Conservation (phyloP, 2,888 invertebrate species). For the Drosophila pseudotakahashii region DNA sequence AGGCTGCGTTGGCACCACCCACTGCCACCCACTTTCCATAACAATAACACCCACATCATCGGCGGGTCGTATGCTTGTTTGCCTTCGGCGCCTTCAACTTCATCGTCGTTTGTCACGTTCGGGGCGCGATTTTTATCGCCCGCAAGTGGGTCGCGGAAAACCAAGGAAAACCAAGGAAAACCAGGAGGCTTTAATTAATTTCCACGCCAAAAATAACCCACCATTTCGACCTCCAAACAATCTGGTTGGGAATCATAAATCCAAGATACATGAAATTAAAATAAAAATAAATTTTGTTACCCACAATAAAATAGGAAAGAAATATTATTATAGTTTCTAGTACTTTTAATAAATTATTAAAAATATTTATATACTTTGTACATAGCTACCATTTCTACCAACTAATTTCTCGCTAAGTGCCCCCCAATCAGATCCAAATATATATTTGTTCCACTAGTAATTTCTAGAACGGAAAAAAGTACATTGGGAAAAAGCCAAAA, state of each 20-base stretch:
- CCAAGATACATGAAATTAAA: too few species aligned
- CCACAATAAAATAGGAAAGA: too few species aligned
- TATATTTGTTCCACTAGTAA: too few species aligned
- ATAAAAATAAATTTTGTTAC: too few species aligned
- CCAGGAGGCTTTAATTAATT: constrained; percentile 56
- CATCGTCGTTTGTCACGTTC: constrained; percentile 68
- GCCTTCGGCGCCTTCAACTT: constrained; percentile 49
- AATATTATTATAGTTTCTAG: too few species aligned
- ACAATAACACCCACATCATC: constrained; percentile 3
- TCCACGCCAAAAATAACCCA: constrained; percentile 12
- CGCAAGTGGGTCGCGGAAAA: constrained; percentile 42
- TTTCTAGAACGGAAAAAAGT: too few species aligned
- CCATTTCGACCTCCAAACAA: background rate
- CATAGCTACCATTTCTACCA: too few species aligned
- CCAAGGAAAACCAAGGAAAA: background rate
- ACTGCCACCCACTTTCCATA: constrained; percentile 8
- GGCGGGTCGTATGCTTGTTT: constrained; percentile 51
- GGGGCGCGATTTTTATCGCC: constrained; percentile 66
- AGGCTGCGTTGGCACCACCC: constrained; percentile 1
- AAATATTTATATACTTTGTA: too few species aligned
- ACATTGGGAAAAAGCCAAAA: too few species aligned
- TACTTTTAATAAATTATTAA: too few species aligned
- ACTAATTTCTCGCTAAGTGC: too few species aligned
- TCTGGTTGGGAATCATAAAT: background rate
- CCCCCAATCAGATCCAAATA: too few species aligned